Evolutionary conservation across 2,888 invertebrate genomes (phyloP).

Genomic region (Scaptomyza parva): DNA sequence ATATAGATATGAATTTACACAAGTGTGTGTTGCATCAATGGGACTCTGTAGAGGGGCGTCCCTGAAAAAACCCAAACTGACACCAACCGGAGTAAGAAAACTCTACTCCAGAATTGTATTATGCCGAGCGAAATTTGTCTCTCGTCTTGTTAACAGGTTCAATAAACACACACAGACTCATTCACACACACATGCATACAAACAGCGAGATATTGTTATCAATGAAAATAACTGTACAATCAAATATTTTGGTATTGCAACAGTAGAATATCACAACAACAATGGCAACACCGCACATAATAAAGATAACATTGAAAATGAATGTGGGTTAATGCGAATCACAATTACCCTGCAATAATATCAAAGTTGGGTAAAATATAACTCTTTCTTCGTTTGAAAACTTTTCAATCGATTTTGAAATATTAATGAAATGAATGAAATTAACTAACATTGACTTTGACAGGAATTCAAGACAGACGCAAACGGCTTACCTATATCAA

Average conservation of each 20-base stretch:
- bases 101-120: constrained; percentile 16
- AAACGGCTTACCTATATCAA: not conserved
- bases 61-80: constrained; percentile 30
- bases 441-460: constrained; percentile 5
- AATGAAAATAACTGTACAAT: constrained; percentile 62
- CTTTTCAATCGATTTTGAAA: not conserved
- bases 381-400: not conserved
- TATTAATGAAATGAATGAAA: not conserved
- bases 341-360: constrained; percentile 14
- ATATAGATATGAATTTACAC: constrained; percentile 36
- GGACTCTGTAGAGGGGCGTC: constrained; percentile 19
- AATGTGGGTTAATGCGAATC: constrained; percentile 17
- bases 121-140: not conserved
- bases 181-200: constrained; percentile 13
- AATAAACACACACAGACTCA: constrained; percentile 18
- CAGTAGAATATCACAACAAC: constrained; percentile 50
- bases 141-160: constrained; percentile 8
- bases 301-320: constrained; percentile 34
- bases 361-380: not conserved
- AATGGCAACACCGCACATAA: constrained; percentile 22
- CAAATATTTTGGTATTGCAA: constrained; percentile 62
- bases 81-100: not conserved
- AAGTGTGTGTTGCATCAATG: constrained; percentile 16
- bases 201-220: constrained; percentile 67
- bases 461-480: not conserved